Percentiles rank a stretch among this genome's conserved stretches.
phyloP scores from a whole-genome alignment of 2,888 invertebrate genomes.

The Tetragnatha montana region DNA sequence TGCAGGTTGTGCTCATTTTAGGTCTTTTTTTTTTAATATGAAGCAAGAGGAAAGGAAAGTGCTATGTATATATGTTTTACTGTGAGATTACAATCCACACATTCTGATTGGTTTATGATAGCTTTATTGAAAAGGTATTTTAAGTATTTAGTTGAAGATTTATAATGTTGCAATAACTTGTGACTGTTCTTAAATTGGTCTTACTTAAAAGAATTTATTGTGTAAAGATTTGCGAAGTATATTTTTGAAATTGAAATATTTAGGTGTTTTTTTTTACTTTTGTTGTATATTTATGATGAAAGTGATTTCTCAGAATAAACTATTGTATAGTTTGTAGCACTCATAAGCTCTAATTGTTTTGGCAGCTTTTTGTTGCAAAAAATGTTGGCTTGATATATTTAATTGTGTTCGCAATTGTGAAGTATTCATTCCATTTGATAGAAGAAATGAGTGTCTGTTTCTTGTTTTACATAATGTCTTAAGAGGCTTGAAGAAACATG shows the following conservation, averaged over 20 bases:
- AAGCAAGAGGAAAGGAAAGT: background rate
- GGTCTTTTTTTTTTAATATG: background rate
- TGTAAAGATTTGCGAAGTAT: background rate
- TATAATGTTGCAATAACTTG: background rate
- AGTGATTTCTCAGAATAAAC: background rate
- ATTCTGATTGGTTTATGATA: background rate
- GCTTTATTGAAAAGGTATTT: background rate
- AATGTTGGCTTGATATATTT: too few relatives aligned
- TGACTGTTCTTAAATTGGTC: background rate
- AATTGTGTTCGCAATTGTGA: too few relatives aligned
- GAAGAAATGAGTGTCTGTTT: background rate
- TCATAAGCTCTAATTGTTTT: background rate
- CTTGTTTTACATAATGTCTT: background rate
- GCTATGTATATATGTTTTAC: slow-evolving; percentile 21
- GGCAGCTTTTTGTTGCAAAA: background rate
- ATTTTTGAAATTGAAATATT: background rate
- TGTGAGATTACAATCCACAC: slow-evolving; percentile 1
- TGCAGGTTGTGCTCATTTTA: slow-evolving; percentile 25
- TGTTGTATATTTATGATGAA: background rate
- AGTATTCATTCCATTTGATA: too few relatives aligned
- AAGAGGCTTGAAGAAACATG: background rate
- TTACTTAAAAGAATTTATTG: background rate
- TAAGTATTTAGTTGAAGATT: background rate
- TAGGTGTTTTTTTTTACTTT: background rate
- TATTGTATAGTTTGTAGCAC: background rate